phyloP scores from a whole-genome alignment of 2,797 vertebrate species.

The Anabacerthia variegaticeps region DNA sequence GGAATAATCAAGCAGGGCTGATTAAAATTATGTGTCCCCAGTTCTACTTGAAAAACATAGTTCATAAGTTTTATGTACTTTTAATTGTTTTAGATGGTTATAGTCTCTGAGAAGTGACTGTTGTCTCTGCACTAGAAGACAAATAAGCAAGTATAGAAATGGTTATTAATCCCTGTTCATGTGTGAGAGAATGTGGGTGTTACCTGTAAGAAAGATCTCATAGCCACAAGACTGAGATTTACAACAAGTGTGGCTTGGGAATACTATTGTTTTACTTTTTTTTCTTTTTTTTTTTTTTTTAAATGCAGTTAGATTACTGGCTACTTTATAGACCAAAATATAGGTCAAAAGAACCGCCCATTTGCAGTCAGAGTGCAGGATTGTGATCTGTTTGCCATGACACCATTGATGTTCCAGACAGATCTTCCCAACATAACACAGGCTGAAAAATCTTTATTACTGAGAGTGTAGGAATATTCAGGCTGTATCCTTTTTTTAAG shows the following conservation, averaged over 20 bases:
- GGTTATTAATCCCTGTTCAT: background rate
- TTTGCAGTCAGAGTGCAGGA: background rate
- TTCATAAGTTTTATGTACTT: constrained; percentile 5
- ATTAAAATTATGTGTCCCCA: background rate
- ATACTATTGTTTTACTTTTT: background rate
- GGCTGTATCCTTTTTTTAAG: background rate
- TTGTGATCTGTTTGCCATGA: background rate
- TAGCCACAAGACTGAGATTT: background rate
- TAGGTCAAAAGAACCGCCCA: background rate
- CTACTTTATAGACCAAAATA: background rate
- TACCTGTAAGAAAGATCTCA: background rate
- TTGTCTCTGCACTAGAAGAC: background rate
- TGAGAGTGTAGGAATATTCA: background rate
- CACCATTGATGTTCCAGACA: background rate
- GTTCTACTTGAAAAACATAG: background rate
- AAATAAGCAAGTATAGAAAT: background rate
- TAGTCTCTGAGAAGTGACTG: background rate
- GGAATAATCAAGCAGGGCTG: constrained; percentile 26
- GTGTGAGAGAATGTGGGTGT: background rate
- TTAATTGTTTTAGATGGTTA: background rate
- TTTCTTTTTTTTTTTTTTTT: background rate
- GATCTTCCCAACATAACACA: background rate
- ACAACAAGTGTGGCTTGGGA: background rate
- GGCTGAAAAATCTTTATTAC: background rate
- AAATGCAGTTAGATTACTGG: background rate